Conservation (phyloP, 2,113 vertebrate genomes). For the Lepidothrix coronata region DNA sequence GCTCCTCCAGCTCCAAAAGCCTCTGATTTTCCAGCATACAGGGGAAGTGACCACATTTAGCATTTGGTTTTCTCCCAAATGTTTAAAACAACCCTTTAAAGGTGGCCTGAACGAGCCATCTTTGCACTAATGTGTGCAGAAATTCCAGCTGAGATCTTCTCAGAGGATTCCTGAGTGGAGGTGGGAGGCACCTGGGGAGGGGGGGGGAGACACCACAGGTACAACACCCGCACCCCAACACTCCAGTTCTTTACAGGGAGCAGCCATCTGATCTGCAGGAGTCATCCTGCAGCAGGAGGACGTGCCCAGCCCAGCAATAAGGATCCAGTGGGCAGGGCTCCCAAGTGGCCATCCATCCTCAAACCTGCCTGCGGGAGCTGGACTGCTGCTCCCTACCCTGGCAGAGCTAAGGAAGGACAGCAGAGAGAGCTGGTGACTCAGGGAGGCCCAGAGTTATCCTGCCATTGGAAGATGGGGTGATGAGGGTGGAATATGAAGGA, state of each 20-base stretch:
- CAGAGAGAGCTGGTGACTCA: too few relatives aligned
- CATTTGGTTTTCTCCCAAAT: background rate
- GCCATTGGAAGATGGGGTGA: accelerated
- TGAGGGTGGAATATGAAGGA: background rate
- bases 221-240: background rate
- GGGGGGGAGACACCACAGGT: background rate
- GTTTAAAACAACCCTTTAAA: background rate
- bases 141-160: background rate
- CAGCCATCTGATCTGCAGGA: background rate
- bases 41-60: accelerated
- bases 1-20: background rate
- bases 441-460: background rate
- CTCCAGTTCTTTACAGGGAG: background rate
- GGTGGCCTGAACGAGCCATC: background rate
- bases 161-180: background rate
- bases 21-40: background rate
- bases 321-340: background rate
- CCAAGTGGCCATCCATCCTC: background rate
- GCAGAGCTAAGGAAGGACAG: background rate
- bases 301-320: accelerated
- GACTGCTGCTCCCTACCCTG: background rate
- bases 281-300: background rate
- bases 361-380: accelerated
- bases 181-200: background rate
- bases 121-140: background rate